Percentiles rank a stretch among this genome's conserved stretches.
Evolutionary conservation across 2,113 vertebrate species (phyloP).

Genomic region (Seriola aureovittata): DNA sequence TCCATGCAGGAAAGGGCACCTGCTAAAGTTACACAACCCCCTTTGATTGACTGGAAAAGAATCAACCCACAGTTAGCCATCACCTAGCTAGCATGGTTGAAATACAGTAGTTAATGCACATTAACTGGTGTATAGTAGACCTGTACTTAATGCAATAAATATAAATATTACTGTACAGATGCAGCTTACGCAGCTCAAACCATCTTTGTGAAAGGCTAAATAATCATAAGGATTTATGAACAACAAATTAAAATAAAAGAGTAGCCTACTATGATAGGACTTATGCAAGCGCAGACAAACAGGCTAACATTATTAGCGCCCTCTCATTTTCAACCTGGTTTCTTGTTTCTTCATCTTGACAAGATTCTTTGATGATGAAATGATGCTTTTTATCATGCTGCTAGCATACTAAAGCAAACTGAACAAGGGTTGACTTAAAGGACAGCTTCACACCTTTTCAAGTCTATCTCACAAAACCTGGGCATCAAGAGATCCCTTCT

Average conservation of each 20-base stretch:
- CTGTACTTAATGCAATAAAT: not conserved
- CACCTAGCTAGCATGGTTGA: not conserved
- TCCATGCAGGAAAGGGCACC: conserved; percentile 29
- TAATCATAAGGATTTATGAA: no score
- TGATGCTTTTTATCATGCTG: not conserved
- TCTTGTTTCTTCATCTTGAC: not conserved
- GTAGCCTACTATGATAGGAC: no score
- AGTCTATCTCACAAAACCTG: no score
- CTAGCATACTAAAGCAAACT: not conserved
- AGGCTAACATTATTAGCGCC: no score
- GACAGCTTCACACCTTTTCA: no score
- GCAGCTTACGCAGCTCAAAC: no score
- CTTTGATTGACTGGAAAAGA: not conserved
- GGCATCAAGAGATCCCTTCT: no score
- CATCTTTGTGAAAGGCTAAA: no score
- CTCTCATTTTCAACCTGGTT: no score
- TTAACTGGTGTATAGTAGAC: not conserved
- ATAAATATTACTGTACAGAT: not conserved
- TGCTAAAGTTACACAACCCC: not conserved
- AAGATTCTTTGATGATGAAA: not conserved
- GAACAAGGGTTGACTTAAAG: not conserved
- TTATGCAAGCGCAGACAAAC: no score
- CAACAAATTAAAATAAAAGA: no score
- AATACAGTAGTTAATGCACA: not conserved
- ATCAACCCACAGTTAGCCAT: not conserved